Evolutionary conservation across 2,113 vertebrate species (phyloP).

Genomic region (Mormyrus lacerda): DNA sequence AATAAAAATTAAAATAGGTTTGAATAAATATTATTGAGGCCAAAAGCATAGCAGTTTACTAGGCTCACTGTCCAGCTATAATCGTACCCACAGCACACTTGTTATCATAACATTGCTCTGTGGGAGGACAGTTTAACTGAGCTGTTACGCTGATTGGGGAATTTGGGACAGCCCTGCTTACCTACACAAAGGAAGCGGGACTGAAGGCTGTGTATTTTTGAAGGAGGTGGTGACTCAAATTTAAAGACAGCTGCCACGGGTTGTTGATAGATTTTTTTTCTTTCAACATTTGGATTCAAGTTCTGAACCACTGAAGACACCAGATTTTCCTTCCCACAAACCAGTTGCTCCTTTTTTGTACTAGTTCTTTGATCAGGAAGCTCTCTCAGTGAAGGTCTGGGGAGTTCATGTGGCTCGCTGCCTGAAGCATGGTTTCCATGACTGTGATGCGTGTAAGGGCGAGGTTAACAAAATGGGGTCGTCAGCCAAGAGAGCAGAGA

Average conservation of each 20-base stretch:
- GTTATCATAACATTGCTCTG: neutral
- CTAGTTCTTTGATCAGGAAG: slow-evolving; percentile 34
- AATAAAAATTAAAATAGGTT: neutral
- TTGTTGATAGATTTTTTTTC: no score
- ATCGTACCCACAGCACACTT: neutral
- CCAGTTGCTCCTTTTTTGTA: slow-evolving; percentile 26
- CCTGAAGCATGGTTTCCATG: slow-evolving; percentile 8
- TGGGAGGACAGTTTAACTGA: neutral
- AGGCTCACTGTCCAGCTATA: neutral
- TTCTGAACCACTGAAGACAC: neutral
- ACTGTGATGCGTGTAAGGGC: neutral
- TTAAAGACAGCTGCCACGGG: neutral
- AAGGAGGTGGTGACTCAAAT: neutral
- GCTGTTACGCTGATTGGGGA: neutral
- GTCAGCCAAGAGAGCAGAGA: neutral
- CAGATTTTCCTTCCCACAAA: neutral
- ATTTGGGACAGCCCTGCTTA: neutral
- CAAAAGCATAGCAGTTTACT: neutral
- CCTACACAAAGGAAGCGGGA: neutral
- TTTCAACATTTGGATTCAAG: neutral
- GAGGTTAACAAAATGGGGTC: neutral
- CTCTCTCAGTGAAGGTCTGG: slow-evolving; percentile 26
- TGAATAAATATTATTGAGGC: neutral
- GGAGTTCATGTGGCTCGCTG: slow-evolving; percentile 32
- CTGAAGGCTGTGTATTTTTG: neutral